Evolutionary conservation across 2,113 vertebrate species (phyloP).

Genomic region (Seriola aureovittata): DNA sequence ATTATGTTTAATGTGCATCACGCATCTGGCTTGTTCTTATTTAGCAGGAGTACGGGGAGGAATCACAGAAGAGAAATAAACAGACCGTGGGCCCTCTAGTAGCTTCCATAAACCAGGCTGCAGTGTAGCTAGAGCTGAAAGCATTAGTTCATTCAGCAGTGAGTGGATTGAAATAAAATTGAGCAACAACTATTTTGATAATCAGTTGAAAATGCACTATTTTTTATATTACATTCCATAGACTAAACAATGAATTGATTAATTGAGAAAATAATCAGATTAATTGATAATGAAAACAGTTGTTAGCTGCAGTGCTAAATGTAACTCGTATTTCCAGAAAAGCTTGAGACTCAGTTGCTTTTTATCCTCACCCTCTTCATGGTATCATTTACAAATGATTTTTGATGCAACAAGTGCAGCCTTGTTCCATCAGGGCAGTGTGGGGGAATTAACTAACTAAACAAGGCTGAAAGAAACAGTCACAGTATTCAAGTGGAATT

Average conservation of each 20-base stretch:
- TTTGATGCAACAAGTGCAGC: conserved; percentile 2
- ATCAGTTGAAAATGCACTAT: no score
- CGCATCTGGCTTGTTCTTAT: neutral
- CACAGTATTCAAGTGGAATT: neutral
- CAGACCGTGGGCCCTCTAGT: no score
- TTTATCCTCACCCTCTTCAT: neutral
- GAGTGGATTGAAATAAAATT: no score
- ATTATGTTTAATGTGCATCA: neutral
- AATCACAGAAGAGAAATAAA: neutral
- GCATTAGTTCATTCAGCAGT: neutral
- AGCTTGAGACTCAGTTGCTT: neutral
- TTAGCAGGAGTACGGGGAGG: neutral
- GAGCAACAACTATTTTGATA: no score
- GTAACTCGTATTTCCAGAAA: neutral
- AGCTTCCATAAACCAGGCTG: neutral
- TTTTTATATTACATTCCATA: neutral
- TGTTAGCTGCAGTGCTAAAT: neutral
- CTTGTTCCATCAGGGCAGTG: neutral
- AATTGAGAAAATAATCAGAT: neutral
- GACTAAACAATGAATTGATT: neutral
- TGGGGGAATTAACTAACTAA: neutral
- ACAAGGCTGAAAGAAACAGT: neutral
- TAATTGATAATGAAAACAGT: neutral
- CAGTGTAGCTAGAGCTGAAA: neutral
- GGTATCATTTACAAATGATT: neutral